Percentiles rank a stretch among this genome's conserved stretches.
These are phyloP conservation scores for Phrynocephalus guinanensis DNA, from an alignment of 2,797 vertebrate genomes.

Conservation along the genomic window DNA sequence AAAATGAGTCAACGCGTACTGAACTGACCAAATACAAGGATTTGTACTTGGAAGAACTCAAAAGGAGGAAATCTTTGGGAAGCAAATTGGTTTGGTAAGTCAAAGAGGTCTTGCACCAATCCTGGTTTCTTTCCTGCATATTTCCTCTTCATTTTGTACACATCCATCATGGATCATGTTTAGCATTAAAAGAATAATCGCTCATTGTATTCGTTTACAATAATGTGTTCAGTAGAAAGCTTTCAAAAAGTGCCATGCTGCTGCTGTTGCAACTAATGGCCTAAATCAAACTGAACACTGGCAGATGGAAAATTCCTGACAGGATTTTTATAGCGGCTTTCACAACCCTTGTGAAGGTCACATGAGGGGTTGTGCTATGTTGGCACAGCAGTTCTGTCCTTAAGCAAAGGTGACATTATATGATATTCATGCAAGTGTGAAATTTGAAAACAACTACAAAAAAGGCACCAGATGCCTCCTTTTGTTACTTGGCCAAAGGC, in stretches of 20 bases:
- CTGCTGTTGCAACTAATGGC: background rate
- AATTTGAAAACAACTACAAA: no score
- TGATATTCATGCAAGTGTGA: no score
- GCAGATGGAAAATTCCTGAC: no score
- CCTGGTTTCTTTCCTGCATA: background rate
- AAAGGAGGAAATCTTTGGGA: slow-evolving; percentile 79
- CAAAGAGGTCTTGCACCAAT: background rate
- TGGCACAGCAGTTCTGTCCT: no score
- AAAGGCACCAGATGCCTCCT: no score
- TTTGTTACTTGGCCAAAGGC: no score
- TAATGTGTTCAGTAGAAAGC: background rate
- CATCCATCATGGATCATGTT: background rate
- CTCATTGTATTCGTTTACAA: background rate
- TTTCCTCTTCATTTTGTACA: background rate
- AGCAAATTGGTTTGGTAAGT: slow-evolving; percentile 87
- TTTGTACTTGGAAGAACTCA: slow-evolving; percentile 86
- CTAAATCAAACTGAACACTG: no score
- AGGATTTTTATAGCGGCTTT: no score
- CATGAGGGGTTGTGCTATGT: no score
- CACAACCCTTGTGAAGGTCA: no score
- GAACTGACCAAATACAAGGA: slow-evolving; percentile 85
- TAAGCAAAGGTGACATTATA: no score
- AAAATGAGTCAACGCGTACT: slow-evolving; percentile 79
- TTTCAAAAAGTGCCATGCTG: background rate
- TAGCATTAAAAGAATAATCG: background rate